These are phyloP conservation scores for Eumaeus atala DNA, from an alignment of 1,140 invertebrate genomes.

Conservation along the genomic window DNA sequence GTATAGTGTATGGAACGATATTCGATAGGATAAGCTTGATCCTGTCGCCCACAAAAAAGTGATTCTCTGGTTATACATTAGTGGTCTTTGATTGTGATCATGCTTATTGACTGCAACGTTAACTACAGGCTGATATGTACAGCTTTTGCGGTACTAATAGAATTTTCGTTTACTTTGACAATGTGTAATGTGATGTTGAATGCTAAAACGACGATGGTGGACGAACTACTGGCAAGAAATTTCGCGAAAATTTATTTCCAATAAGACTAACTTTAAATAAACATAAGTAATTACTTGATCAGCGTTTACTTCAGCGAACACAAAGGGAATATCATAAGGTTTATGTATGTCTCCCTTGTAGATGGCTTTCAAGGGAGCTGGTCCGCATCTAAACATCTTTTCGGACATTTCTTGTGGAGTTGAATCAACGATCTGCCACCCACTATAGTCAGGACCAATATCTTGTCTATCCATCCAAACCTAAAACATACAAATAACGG, in stretches of 20 bases:
- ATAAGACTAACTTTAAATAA: too few species aligned
- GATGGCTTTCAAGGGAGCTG: background rate
- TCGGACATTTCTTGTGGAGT: background rate
- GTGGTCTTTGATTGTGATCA: too few species aligned
- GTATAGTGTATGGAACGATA: too few species aligned
- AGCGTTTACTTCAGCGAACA: slow-evolving; percentile 1
- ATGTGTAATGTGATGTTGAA: too few species aligned
- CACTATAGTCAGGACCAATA: background rate
- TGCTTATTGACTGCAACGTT: too few species aligned
- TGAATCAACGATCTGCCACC: background rate
- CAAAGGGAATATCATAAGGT: background rate
- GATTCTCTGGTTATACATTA: too few species aligned
- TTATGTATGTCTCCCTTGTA: background rate
- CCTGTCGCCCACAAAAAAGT: too few species aligned
- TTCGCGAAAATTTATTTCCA: too few species aligned
- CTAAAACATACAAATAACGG: background rate
- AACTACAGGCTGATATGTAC: too few species aligned
- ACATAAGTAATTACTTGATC: background rate
- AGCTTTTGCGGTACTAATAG: too few species aligned
- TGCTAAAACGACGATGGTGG: background rate
- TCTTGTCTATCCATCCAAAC: background rate
- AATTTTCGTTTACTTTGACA: background rate
- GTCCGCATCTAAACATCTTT: background rate
- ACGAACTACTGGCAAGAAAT: too few species aligned
- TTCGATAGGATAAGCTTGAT: too few species aligned